phyloP scores from a whole-genome alignment of 2,797 vertebrate species.

The Gallinago solitaria region DNA sequence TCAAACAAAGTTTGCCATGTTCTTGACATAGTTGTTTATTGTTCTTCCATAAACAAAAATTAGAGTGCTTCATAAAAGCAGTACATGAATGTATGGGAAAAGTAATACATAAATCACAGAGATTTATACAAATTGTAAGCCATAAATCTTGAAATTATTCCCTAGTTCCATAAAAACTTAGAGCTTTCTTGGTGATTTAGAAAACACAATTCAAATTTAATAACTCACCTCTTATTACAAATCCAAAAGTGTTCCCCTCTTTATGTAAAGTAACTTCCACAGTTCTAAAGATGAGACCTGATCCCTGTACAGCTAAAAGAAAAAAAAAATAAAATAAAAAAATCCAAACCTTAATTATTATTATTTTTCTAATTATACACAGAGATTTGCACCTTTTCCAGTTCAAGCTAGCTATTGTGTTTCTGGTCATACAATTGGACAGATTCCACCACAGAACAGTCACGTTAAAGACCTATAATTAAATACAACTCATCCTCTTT shows the following conservation, averaged over 20 bases:
- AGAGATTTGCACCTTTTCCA: neutral
- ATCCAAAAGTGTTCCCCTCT: constrained; percentile 97
- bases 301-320: constrained; percentile 89
- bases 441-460: neutral
- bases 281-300: constrained; percentile 93
- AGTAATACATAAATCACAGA: neutral
- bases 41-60: neutral
- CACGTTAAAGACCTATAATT: neutral
- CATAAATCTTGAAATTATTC: neutral
- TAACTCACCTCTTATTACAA: constrained; percentile 93
- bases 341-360: neutral
- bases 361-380: neutral
- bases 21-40: neutral
- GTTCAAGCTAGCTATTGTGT: neutral
- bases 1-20: neutral
- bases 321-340: neutral
- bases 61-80: neutral
- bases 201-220: neutral
- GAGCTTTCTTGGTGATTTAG: fast-evolving
- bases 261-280: constrained; percentile 97
- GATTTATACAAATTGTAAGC: neutral
- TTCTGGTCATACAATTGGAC: neutral
- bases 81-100: neutral
- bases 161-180: neutral
- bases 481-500: neutral